phyloP scores from a whole-genome alignment of 2,113 vertebrate genomes.

The Eclectus roratus region DNA sequence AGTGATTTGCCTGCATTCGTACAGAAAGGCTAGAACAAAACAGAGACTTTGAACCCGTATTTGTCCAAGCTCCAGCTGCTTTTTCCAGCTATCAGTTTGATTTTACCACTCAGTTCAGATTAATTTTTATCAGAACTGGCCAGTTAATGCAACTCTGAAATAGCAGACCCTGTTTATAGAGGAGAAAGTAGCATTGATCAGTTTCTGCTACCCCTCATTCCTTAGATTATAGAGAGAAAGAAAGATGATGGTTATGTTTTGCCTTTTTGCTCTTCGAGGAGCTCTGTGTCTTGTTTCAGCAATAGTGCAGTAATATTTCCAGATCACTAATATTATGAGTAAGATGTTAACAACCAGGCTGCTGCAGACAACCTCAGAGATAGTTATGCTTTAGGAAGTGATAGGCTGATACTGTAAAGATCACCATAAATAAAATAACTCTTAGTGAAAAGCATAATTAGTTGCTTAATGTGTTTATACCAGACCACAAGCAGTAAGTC shows the following conservation, averaged over 20 bases:
- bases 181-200: neutral
- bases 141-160: neutral
- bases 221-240: neutral
- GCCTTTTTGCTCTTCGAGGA: neutral
- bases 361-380: neutral
- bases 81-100: neutral
- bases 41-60: neutral
- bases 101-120: neutral
- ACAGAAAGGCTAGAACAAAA: neutral
- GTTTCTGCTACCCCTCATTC: neutral
- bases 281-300: neutral
- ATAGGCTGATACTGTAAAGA: neutral
- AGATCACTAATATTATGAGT: neutral
- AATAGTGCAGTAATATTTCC: neutral
- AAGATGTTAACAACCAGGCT: neutral
- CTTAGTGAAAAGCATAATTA: neutral
- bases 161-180: neutral
- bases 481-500: neutral
- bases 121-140: neutral
- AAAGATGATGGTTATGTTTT: neutral
- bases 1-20: neutral
- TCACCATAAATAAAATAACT: neutral
- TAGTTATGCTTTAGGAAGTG: neutral
- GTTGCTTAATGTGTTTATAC: neutral
- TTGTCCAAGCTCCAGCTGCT: neutral